A percentile compares a stretch with the other conserved stretches of the same genome.
These are phyloP conservation scores for Pangasius sanitwongsei DNA, from an alignment of 2,797 vertebrate species.

Conservation along the genomic window DNA sequence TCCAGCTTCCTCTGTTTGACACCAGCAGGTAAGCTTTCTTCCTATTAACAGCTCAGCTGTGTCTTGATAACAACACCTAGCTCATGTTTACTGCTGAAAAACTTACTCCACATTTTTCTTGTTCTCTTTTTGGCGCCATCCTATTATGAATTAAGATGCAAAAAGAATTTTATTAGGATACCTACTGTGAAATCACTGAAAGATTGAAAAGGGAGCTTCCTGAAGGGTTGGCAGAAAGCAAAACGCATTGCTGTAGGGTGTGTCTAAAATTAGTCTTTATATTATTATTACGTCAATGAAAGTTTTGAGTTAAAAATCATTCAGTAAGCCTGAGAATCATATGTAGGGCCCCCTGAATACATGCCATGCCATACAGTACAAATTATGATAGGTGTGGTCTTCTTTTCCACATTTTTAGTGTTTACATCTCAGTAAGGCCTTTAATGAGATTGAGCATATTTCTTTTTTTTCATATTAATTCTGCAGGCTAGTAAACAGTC, in stretches of 20 bases:
- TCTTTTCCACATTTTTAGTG: not conserved
- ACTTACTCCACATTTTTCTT: not conserved
- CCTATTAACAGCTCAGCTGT: constrained; percentile 5
- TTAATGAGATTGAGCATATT: not conserved
- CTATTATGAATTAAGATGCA: not conserved
- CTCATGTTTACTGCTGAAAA: constrained; percentile 3
- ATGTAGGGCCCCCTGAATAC: not conserved
- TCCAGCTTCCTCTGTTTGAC: constrained; percentile 17
- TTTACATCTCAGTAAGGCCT: not conserved
- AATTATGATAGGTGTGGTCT: not conserved
- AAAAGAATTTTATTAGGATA: not conserved
- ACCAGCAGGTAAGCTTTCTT: constrained; percentile 7
- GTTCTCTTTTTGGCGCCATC: not conserved
- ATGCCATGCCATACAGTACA: not conserved
- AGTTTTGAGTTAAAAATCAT: not conserved
- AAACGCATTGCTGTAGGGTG: not conserved
- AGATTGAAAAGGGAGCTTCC: constrained; percentile 1
- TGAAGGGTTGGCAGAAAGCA: not conserved
- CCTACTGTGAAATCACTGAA: constrained; percentile 12
- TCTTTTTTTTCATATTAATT: not conserved
- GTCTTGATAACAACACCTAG: not conserved
- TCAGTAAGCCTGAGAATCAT: not conserved
- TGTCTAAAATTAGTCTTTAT: not conserved
- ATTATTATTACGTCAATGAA: not conserved
- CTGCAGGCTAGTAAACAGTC: not conserved